Evolutionary conservation across 2,797 vertebrate genomes (phyloP).

Genomic region (Girardinus metallicus): DNA sequence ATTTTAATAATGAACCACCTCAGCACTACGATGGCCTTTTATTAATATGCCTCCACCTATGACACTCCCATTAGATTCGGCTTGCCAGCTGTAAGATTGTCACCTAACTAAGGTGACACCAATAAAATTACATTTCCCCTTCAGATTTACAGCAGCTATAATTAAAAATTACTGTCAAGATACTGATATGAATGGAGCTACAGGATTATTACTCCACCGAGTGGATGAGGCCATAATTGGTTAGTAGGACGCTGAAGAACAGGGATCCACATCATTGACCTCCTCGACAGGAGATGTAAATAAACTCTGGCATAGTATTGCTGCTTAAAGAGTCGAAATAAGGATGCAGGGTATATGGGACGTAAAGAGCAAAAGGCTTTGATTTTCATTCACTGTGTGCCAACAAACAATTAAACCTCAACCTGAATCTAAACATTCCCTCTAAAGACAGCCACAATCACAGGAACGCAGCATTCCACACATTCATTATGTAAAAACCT

Average conservation of each 20-base stretch:
- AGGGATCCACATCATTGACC: slow-evolving; percentile 38
- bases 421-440: not conserved
- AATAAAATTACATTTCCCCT: slow-evolving; percentile 61
- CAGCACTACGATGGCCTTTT: slow-evolving; percentile 61
- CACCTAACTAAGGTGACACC: slow-evolving; percentile 52
- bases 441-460: not conserved
- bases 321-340: slow-evolving; percentile 30
- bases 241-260: slow-evolving; percentile 42
- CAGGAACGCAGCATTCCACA: not conserved
- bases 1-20: slow-evolving; percentile 66
- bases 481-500: not conserved
- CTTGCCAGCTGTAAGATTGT: slow-evolving; percentile 56
- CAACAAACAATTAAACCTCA: not conserved
- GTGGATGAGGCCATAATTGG: slow-evolving; percentile 44
- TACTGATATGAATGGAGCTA: slow-evolving; percentile 49
- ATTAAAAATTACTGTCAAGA: slow-evolving; percentile 74
- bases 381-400: not conserved
- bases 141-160: slow-evolving; percentile 62
- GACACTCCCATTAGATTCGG: slow-evolving; percentile 68
- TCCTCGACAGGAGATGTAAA: slow-evolving; percentile 45
- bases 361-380: not conserved
- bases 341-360: slow-evolving; percentile 17
- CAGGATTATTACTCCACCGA: slow-evolving; percentile 34
- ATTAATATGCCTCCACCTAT: slow-evolving; percentile 66
- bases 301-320: slow-evolving; percentile 31